phyloP scores from a whole-genome alignment of 1,140 invertebrate species.

The Sipha flava region DNA sequence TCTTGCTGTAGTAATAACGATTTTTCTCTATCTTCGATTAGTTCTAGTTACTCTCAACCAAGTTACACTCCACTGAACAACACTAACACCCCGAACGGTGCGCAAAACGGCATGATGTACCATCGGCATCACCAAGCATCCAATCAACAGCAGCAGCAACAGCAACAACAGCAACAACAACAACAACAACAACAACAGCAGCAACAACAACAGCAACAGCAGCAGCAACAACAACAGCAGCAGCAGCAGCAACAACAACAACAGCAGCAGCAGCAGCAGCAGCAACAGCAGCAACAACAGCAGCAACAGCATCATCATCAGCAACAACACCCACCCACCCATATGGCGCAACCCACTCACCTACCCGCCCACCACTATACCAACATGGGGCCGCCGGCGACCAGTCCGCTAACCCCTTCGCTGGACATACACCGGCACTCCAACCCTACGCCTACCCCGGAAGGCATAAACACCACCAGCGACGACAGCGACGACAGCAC shows the following conservation, averaged over 20 bases:
- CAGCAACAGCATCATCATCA: constrained; percentile 48
- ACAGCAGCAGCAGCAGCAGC: constrained; percentile 27
- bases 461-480: constrained; percentile 57
- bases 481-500: constrained; percentile 83
- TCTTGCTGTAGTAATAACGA: background rate
- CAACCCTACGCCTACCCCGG: constrained; percentile 49
- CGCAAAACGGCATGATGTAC: constrained; percentile 19
- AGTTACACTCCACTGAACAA: constrained; percentile 22
- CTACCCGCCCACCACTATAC: constrained; percentile 43
- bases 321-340: constrained; percentile 38
- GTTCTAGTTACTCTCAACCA: constrained; percentile 23
- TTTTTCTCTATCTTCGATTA: background rate
- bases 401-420: constrained; percentile 35
- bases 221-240: constrained; percentile 40
- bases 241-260: constrained; percentile 49
- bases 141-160: constrained; percentile 20
- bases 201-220: constrained; percentile 8
- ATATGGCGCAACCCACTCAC: constrained; percentile 42
- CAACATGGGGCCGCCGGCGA: constrained; percentile 34
- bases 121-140: constrained; percentile 33
- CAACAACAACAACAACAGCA: background rate
- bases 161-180: background rate
- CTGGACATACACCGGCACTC: constrained; percentile 49
- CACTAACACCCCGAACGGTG: background rate
- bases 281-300: constrained; percentile 40